Percentiles rank a stretch among this genome's conserved stretches.
Conservation (phyloP, 2,888 invertebrate genomes). For the Sinohyriopsis cumingii region DNA sequence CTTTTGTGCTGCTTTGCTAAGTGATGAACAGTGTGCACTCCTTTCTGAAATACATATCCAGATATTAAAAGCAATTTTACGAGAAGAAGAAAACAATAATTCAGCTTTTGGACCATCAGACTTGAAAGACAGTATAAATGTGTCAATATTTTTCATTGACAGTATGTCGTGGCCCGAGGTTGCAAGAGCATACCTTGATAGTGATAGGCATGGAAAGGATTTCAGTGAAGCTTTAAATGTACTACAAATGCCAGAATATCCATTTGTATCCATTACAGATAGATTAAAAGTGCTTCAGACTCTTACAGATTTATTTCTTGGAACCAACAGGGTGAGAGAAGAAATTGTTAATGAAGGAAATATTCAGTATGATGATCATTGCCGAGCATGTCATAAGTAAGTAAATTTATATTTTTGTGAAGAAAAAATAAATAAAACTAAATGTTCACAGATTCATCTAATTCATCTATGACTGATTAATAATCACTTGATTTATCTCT, state of each 20-base stretch:
- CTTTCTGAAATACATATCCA: slow-evolving; percentile 95
- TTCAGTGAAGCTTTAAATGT: slow-evolving; percentile 61
- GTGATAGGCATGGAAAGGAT: slow-evolving; percentile 83
- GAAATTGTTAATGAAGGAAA: slow-evolving; percentile 93
- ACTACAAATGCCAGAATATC: slow-evolving; percentile 64
- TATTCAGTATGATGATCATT: slow-evolving; percentile 73
- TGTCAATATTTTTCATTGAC: slow-evolving; percentile 93
- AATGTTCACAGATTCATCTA: neutral
- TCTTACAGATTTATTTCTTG: slow-evolving; percentile 94
- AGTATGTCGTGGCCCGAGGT: slow-evolving; percentile 97
- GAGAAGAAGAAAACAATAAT: slow-evolving; percentile 73
- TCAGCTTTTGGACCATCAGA: slow-evolving; percentile 95
- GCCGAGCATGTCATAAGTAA: slow-evolving; percentile 71
- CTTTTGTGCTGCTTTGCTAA: slow-evolving; percentile 92
- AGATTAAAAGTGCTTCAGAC: slow-evolving; percentile 80
- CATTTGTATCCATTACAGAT: slow-evolving; percentile 64
- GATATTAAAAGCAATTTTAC: slow-evolving; percentile 84
- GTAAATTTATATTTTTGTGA: slow-evolving; percentile 18
- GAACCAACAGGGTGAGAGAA: slow-evolving; percentile 93
- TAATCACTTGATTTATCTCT: neutral
- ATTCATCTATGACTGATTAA: neutral
- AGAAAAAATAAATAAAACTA: neutral
- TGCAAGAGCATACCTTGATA: slow-evolving; percentile 90
- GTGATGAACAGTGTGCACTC: slow-evolving; percentile 93
- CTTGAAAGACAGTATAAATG: slow-evolving; percentile 97